Evolutionary conservation across 2,888 invertebrate species (phyloP).

Genomic region (Coenonympha glycerion): DNA sequence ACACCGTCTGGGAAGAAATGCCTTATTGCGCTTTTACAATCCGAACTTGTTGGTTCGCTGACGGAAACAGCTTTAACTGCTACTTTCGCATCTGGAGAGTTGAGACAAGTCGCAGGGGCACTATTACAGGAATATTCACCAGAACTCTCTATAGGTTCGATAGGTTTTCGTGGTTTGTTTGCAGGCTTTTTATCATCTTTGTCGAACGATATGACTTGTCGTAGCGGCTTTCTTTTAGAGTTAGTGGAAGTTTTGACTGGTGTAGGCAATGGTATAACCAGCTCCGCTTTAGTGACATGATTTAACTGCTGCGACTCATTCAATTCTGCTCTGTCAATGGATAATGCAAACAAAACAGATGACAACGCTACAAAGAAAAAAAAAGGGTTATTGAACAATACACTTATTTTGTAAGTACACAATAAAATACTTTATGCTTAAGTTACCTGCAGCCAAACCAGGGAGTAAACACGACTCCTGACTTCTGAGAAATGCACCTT

Average conservation of each 20-base stretch:
- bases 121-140: slow-evolving; percentile 65
- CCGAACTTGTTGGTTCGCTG: slow-evolving; percentile 67
- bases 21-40: slow-evolving; percentile 55
- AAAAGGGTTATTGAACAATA: slow-evolving; percentile 17
- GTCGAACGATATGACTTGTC: slow-evolving; percentile 72
- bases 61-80: slow-evolving; percentile 48
- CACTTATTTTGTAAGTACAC: slow-evolving; percentile 8
- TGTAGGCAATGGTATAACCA: slow-evolving; percentile 81
- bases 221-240: slow-evolving; percentile 59
- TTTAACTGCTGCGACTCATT: slow-evolving; percentile 76
- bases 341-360: slow-evolving; percentile 93
- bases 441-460: slow-evolving; percentile 87
- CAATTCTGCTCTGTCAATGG: slow-evolving; percentile 89
- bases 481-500: slow-evolving; percentile 89
- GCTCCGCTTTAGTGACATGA: slow-evolving; percentile 75
- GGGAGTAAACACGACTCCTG: slow-evolving; percentile 87
- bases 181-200: slow-evolving; percentile 51
- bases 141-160: slow-evolving; percentile 33
- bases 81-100: slow-evolving; percentile 72
- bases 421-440: neutral
- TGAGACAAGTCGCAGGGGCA: slow-evolving; percentile 78
- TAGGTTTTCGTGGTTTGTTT: slow-evolving; percentile 35
- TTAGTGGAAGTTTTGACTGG: slow-evolving; percentile 71
- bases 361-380: slow-evolving; percentile 80
- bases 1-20: slow-evolving; percentile 71